A percentile compares a stretch with the other conserved stretches of the same genome.
Evolutionary conservation across 2,888 invertebrate species (phyloP).

Genomic region (Athrips mouffetella): DNA sequence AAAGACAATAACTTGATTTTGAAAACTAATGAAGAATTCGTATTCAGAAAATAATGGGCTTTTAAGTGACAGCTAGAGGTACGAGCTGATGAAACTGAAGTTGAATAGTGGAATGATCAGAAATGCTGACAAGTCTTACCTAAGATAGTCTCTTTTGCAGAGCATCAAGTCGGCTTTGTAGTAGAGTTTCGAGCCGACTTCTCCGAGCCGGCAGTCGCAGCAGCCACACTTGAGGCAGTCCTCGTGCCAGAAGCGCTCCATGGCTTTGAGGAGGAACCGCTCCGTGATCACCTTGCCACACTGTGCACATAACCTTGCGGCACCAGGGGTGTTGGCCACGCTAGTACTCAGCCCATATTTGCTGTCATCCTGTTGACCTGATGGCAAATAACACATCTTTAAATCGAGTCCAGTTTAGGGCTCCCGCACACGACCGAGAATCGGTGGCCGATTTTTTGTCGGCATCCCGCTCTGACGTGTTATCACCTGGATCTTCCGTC

Average conservation of each 20-base stretch:
- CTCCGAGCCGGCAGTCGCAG: constrained; percentile 95
- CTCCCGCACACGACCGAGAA: too few relatives aligned
- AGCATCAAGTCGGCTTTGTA: constrained; percentile 94
- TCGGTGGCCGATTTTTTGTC: too few relatives aligned
- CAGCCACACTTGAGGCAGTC: constrained; percentile 95
- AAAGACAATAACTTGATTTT: too few relatives aligned
- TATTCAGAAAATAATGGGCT: too few relatives aligned
- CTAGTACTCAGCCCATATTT: constrained; percentile 60
- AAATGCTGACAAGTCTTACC: constrained; percentile 69
- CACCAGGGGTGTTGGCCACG: constrained; percentile 52
- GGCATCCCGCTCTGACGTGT: too few relatives aligned
- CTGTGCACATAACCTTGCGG: constrained; percentile 85
- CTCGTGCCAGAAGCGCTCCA: constrained; percentile 96
- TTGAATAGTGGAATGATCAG: neutral
- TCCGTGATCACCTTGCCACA: constrained; percentile 92
- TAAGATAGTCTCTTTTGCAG: constrained; percentile 94
- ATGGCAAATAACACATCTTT: constrained; percentile 15
- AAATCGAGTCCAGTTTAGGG: neutral
- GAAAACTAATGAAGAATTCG: too few relatives aligned
- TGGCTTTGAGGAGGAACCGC: constrained; percentile 88
- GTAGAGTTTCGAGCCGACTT: constrained; percentile 93
- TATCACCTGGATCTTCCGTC: too few relatives aligned
- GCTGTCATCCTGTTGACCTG: constrained; percentile 71
- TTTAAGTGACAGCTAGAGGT: too few relatives aligned
- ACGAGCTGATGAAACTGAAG: neutral